Conservation (phyloP, 2,888 invertebrate genomes). For the Trissolcus brochymenae region DNA sequence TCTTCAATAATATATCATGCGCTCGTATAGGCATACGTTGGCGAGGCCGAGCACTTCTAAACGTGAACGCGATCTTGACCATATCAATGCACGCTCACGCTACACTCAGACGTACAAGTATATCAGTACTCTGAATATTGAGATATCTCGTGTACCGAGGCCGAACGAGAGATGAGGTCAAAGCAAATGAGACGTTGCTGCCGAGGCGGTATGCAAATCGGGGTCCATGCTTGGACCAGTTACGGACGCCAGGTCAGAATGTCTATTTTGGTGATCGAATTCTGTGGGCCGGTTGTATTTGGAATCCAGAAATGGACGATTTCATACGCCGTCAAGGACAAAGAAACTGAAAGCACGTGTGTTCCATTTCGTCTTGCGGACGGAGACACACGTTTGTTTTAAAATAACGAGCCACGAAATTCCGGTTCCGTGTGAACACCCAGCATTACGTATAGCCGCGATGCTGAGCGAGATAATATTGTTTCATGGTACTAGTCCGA, state of each 20-base stretch:
- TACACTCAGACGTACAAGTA: slow-evolving; percentile 51
- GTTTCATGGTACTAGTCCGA: slow-evolving; percentile 49
- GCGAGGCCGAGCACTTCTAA: slow-evolving; percentile 53
- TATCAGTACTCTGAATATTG: slow-evolving; percentile 61
- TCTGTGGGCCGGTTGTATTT: neutral
- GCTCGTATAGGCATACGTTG: slow-evolving; percentile 43
- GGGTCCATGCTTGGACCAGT: too few relatives aligned
- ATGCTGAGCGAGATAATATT: slow-evolving; percentile 66
- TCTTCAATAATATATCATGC: slow-evolving; percentile 71
- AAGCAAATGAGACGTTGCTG: too few relatives aligned
- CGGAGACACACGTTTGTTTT: slow-evolving; percentile 9
- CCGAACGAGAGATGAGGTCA: neutral
- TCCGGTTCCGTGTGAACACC: slow-evolving; percentile 66
- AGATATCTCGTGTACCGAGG: slow-evolving; percentile 56
- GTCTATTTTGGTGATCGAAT: neutral
- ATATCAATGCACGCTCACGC: slow-evolving; percentile 48
- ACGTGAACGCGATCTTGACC: slow-evolving; percentile 51
- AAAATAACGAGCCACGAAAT: slow-evolving; percentile 57
- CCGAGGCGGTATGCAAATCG: too few relatives aligned
- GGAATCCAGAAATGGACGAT: neutral
- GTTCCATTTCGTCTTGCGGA: slow-evolving; percentile 14
- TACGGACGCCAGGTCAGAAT: neutral
- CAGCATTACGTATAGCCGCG: slow-evolving; percentile 48
- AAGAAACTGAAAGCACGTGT: slow-evolving; percentile 25
- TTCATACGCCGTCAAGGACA: slow-evolving; percentile 4